Conservation (phyloP, 1,140 invertebrate genomes). For the Drosophila kurseongensis region DNA sequence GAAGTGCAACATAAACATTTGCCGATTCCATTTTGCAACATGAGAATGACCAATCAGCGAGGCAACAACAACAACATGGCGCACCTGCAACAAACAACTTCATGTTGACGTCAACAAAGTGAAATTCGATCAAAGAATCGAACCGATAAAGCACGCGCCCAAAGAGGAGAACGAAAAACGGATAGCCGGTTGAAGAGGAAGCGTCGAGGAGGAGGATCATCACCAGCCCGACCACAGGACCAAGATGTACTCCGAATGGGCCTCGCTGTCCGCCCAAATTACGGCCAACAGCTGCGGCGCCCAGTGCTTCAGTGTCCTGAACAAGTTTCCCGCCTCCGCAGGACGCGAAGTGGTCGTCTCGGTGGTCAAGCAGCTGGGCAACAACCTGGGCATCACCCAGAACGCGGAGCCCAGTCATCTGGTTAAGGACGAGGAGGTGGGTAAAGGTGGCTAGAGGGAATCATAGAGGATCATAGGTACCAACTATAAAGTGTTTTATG, state of each 20-base stretch:
- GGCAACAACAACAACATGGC: conserved; percentile 44
- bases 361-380: conserved; percentile 92
- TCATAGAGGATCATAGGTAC: too few species aligned
- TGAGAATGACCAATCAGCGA: conserved; percentile 18
- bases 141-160: not conserved
- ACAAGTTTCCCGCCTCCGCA: conserved; percentile 91
- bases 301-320: conserved; percentile 91
- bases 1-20: conserved; percentile 21
- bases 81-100: conserved; percentile 30
- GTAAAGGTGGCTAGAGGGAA: not conserved
- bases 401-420: conserved; percentile 91
- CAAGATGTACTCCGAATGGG: conserved; percentile 94
- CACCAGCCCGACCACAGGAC: not conserved
- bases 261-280: conserved; percentile 89
- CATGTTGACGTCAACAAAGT: conserved; percentile 67
- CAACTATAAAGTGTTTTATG: too few species aligned
- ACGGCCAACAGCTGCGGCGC: conserved; percentile 88
- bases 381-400: conserved; percentile 91
- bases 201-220: not conserved
- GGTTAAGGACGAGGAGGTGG: conserved; percentile 91
- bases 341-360: conserved; percentile 93
- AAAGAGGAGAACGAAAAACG: not conserved
- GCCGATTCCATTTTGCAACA: conserved; percentile 12
- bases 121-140: conserved; percentile 32
- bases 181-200: not conserved